phyloP scores from a whole-genome alignment of 2,113 vertebrate genomes.

The Phoenicopterus ruber region DNA sequence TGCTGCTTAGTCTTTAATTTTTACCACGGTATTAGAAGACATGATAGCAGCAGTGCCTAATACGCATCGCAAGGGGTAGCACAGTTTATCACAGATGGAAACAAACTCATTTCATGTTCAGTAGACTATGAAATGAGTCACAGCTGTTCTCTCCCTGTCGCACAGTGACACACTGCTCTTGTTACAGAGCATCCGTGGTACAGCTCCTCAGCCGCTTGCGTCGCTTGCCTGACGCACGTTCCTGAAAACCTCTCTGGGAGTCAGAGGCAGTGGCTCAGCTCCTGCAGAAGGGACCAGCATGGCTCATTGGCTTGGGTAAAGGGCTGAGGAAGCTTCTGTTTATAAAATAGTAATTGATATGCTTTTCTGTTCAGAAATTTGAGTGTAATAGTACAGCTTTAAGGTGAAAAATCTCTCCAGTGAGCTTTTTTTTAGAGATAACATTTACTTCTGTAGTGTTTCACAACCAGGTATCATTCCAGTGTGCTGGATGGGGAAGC shows the following conservation, averaged over 20 bases:
- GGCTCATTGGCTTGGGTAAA: background rate
- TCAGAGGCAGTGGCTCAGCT: background rate
- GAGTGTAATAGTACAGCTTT: background rate
- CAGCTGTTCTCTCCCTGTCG: background rate
- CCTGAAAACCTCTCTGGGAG: background rate
- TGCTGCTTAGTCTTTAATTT: slow-evolving; percentile 13
- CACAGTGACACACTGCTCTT: background rate
- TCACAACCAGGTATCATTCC: background rate
- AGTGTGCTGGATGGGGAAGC: background rate
- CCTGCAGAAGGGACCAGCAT: background rate
- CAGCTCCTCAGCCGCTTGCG: background rate
- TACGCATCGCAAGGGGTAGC: background rate
- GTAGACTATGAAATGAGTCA: slow-evolving; percentile 22
- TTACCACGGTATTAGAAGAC: background rate
- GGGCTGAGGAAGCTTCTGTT: background rate
- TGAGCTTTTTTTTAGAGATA: background rate
- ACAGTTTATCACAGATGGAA: slow-evolving; percentile 2
- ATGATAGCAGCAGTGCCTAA: background rate
- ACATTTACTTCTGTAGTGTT: background rate
- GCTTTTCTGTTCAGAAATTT: background rate
- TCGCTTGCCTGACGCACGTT: accelerated
- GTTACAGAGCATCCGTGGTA: background rate
- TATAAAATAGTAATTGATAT: background rate
- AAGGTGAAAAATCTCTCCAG: background rate
- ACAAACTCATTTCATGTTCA: slow-evolving; percentile 43